Conservation (phyloP, 2,797 vertebrate species). For the Echiichthys vipera region DNA sequence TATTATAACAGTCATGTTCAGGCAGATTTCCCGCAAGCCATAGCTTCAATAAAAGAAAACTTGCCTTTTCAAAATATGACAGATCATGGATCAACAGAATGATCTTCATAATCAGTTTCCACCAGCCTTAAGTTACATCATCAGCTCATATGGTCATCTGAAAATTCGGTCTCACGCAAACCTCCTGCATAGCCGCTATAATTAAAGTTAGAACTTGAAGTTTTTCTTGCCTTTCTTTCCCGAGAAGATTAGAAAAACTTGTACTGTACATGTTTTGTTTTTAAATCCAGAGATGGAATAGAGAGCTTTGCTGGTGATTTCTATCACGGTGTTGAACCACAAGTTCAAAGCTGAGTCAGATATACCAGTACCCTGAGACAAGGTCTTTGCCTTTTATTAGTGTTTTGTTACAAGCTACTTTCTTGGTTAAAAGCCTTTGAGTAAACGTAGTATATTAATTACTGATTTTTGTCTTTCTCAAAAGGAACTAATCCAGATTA, state of each 20-base stretch:
- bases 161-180: too few relatives aligned
- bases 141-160: background rate
- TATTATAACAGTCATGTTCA: background rate
- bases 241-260: slow-evolving; percentile 13
- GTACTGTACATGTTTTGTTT: slow-evolving; percentile 13
- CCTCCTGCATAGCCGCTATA: background rate
- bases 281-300: background rate
- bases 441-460: slow-evolving; percentile 21
- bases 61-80: background rate
- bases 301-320: background rate
- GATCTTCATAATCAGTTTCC: background rate
- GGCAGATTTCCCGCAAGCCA: background rate
- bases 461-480: slow-evolving; percentile 8
- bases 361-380: background rate
- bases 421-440: background rate
- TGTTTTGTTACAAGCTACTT: slow-evolving; percentile 17
- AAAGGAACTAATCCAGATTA: slow-evolving; percentile 45
- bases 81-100: background rate
- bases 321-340: background rate
- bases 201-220: background rate
- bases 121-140: background rate
- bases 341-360: background rate
- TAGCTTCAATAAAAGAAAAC: background rate
- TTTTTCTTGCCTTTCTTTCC: background rate
- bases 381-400: background rate